These are phyloP conservation scores for Perccottus glenii DNA, from an alignment of 2,113 vertebrate species.

Conservation along the genomic window DNA sequence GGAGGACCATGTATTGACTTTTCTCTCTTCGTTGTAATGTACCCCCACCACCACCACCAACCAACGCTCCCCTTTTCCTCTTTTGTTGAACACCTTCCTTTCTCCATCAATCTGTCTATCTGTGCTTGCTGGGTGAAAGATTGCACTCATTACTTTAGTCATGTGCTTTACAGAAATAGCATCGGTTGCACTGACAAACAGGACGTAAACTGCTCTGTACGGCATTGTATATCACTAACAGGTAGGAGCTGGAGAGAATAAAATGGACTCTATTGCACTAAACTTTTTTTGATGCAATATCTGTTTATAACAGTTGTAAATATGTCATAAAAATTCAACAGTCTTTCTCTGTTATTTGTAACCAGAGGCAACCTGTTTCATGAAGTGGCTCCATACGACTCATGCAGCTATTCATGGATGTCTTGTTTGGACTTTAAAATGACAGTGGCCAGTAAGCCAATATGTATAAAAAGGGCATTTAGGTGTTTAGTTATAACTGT, in stretches of 20 bases:
- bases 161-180: conserved; percentile 63
- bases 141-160: conserved; percentile 69
- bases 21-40: conserved; percentile 66
- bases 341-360: not conserved
- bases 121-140: conserved; percentile 63
- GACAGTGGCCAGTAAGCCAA: too few species aligned
- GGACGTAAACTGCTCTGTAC: conserved; percentile 56
- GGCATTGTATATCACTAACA: conserved; percentile 1
- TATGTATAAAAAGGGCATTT: too few species aligned
- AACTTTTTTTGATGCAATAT: not conserved
- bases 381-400: too few species aligned
- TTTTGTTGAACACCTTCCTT: conserved; percentile 71
- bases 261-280: not conserved
- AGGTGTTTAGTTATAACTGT: too few species aligned
- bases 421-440: too few species aligned
- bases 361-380: not conserved
- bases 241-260: not conserved
- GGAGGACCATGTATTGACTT: conserved; percentile 63
- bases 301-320: not conserved
- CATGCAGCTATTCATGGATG: too few species aligned
- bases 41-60: conserved; percentile 61
- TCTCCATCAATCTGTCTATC: conserved; percentile 61
- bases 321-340: conserved; percentile 21
- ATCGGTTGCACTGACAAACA: conserved; percentile 51
- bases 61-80: conserved; percentile 37